phyloP scores from a whole-genome alignment of 30 jellyfish, hydroid and myxozoan genomes.

The Chrysaora quinquecirrha region DNA sequence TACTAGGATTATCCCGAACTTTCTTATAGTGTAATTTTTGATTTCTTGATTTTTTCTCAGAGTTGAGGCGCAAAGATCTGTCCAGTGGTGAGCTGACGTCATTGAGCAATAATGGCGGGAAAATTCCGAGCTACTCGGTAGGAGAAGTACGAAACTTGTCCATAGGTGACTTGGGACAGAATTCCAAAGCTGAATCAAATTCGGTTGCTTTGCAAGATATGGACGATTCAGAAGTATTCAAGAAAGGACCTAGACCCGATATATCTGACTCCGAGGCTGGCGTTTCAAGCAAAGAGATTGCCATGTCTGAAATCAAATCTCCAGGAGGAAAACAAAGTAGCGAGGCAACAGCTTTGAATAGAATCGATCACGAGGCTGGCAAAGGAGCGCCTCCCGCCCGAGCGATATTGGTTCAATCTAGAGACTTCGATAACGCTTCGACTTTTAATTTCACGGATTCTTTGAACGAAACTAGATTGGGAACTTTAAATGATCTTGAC shows the following conservation, averaged over 20 bases:
- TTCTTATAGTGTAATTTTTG: no score
- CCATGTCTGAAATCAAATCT: background rate
- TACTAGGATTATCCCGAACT: no score
- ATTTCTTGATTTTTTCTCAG: conserved; percentile 13
- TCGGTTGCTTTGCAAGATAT: background rate
- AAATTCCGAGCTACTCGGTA: conserved; percentile 27
- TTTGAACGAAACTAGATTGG: conserved; percentile 26
- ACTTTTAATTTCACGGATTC: conserved; percentile 63
- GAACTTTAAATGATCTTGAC: conserved; percentile 27
- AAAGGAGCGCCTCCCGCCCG: conserved; percentile 22
- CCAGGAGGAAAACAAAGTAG: no score
- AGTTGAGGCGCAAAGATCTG: conserved; percentile 8
- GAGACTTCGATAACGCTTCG: conserved; percentile 50
- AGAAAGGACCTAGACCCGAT: no score
- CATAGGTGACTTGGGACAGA: background rate
- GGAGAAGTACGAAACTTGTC: conserved; percentile 49
- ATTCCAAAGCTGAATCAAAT: background rate
- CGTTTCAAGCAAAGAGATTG: no score
- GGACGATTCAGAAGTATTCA: background rate
- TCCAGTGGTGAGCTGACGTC: conserved; percentile 42
- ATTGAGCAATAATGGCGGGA: conserved; percentile 1
- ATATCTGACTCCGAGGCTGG: background rate
- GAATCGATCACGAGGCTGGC: background rate
- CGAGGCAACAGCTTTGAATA: background rate
- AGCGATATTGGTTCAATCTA: conserved; percentile 56